These are phyloP conservation scores for Nothobranchius furzeri DNA, from an alignment of 2,113 vertebrate genomes.

Conservation along the genomic window DNA sequence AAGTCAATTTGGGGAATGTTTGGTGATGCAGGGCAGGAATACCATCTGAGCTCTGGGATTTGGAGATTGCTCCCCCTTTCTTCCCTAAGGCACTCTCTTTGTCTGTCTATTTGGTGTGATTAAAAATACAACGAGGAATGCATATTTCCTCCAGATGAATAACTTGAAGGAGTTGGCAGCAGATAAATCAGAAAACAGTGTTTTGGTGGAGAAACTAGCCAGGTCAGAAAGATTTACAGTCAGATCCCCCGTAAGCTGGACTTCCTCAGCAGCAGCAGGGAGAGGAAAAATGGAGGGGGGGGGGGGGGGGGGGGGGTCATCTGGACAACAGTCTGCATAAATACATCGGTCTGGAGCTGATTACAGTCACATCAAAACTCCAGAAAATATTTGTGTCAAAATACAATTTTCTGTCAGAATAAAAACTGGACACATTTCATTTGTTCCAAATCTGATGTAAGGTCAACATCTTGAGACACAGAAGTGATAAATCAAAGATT, in stretches of 20 bases:
- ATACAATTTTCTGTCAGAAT: slow-evolving; percentile 15
- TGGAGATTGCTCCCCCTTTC: slow-evolving; percentile 69
- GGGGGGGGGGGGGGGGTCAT: slow-evolving; percentile 52
- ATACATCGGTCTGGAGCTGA: slow-evolving; percentile 40
- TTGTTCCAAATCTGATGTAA: not conserved
- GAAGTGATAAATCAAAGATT: not conserved
- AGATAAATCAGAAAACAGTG: slow-evolving; percentile 76
- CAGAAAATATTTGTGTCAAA: slow-evolving; percentile 26
- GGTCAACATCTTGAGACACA: not conserved
- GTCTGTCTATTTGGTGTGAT: slow-evolving; percentile 85
- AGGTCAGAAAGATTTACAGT: slow-evolving; percentile 69
- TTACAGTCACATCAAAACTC: slow-evolving; percentile 46
- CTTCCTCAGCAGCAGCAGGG: slow-evolving; percentile 45
- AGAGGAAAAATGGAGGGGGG: slow-evolving; percentile 6
- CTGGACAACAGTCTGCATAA: slow-evolving; percentile 59
- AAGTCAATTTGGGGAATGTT: slow-evolving; percentile 83
- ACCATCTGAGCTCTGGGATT: slow-evolving; percentile 79
- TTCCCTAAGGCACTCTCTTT: slow-evolving; percentile 80
- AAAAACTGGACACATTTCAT: slow-evolving; percentile 12
- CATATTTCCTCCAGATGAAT: slow-evolving; percentile 84
- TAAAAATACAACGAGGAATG: slow-evolving; percentile 87
- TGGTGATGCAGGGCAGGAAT: slow-evolving; percentile 80
- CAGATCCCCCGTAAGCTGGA: slow-evolving; percentile 56
- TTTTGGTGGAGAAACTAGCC: slow-evolving; percentile 68
- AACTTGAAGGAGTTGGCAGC: slow-evolving; percentile 81